Conservation (phyloP, 2,797 vertebrate genomes). For the Sebastes taczanowskii region DNA sequence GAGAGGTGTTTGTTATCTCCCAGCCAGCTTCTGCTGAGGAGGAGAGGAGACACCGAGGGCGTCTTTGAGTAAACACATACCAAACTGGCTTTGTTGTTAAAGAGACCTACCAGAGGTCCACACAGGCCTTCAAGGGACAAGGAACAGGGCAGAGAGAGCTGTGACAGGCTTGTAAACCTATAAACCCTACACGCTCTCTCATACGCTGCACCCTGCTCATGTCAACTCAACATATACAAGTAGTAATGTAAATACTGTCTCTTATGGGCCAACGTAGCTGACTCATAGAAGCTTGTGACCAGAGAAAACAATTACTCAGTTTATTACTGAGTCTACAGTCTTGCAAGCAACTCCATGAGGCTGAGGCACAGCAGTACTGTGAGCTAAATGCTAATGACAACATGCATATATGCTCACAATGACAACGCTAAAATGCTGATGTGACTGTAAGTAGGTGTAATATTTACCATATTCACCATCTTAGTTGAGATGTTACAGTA, state of each 20-base stretch:
- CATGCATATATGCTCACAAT: neutral
- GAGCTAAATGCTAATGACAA: neutral
- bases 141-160: neutral
- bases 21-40: slow-evolving; percentile 19
- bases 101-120: slow-evolving; percentile 19
- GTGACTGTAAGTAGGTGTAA: neutral
- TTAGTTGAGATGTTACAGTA: neutral
- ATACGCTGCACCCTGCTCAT: neutral
- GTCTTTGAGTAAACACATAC: slow-evolving; percentile 48
- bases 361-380: neutral
- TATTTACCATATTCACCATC: neutral
- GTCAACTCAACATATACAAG: neutral
- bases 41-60: slow-evolving; percentile 23
- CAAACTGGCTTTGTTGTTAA: slow-evolving; percentile 45
- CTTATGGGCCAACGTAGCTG: neutral
- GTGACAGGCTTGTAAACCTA: neutral
- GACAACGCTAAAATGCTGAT: neutral
- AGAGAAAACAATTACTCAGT: neutral
- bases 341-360: neutral
- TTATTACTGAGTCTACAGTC: neutral
- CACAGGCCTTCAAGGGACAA: slow-evolving; percentile 15
- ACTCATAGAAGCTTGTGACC: neutral
- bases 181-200: neutral
- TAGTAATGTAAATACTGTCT: too few species aligned
- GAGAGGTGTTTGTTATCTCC: slow-evolving; percentile 53